Percentiles rank a stretch among this genome's conserved stretches.
phyloP scores from a whole-genome alignment of 2,797 vertebrate genomes.

The Macropodus opercularis region DNA sequence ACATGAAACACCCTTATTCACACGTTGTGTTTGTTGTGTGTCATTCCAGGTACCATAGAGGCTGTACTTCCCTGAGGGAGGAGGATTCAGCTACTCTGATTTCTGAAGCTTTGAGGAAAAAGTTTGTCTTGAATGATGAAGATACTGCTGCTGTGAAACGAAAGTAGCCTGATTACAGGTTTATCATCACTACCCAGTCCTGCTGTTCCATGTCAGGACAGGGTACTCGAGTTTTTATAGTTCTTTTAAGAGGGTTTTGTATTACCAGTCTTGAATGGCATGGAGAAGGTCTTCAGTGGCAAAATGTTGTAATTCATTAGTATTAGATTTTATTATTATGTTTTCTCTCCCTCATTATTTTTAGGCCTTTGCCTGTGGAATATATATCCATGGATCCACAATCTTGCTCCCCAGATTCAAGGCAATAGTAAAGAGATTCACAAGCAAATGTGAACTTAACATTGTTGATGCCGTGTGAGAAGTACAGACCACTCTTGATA shows the following conservation, averaged over 20 bases:
- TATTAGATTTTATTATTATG: constrained; percentile 27
- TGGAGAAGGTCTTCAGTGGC: constrained; percentile 14
- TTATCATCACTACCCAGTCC: constrained; percentile 37
- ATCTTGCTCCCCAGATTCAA: constrained; percentile 50
- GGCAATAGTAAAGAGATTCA: constrained; percentile 43
- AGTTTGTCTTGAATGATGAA: constrained; percentile 94
- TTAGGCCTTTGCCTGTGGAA: constrained; percentile 75
- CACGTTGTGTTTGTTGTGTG: background rate
- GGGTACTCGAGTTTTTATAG: constrained; percentile 5
- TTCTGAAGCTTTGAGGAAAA: constrained; percentile 93
- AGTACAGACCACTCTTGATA: constrained; percentile 19
- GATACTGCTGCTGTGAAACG: constrained; percentile 75
- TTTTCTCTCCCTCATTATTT: constrained; percentile 42
- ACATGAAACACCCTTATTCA: background rate
- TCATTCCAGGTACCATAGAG: constrained; percentile 84
- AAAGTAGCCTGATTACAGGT: constrained; percentile 68
- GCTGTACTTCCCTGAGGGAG: constrained; percentile 88
- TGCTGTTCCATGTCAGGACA: constrained; percentile 60
- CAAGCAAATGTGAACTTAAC: constrained; percentile 37
- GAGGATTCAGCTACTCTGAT: constrained; percentile 93
- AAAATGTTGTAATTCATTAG: constrained; percentile 22
- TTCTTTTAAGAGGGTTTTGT: constrained; percentile 5
- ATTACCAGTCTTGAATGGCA: constrained; percentile 15
- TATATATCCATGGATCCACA: constrained; percentile 69
- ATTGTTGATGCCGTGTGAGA: constrained; percentile 26